phyloP scores from a whole-genome alignment of 2,113 vertebrate genomes.

The Sciurus niger region DNA sequence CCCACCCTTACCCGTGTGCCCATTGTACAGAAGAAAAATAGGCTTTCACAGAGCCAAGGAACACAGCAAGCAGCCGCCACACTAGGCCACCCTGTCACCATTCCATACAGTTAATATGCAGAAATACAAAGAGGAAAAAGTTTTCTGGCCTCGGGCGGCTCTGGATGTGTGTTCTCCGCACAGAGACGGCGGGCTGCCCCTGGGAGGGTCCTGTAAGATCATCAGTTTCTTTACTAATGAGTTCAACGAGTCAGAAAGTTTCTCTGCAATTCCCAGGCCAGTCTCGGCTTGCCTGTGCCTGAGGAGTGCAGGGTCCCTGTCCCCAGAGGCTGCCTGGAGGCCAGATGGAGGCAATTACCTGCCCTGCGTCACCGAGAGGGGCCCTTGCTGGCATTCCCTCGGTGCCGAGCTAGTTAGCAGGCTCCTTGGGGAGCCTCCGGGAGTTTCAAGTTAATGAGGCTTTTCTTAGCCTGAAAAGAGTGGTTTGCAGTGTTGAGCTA shows the following conservation, averaged over 20 bases:
- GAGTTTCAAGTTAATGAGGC: conserved; percentile 23
- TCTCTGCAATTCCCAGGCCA: neutral
- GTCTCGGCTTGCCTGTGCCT: neutral
- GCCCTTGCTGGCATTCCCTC: neutral
- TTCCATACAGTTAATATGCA: neutral
- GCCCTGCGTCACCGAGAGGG: neutral
- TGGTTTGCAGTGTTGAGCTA: neutral
- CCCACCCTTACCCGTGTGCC: rapidly evolving
- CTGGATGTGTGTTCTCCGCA: neutral
- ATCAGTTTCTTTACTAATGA: conserved; percentile 15
- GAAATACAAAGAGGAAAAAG: too few species aligned
- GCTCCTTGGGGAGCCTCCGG: conserved; percentile 24
- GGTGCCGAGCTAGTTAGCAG: neutral
- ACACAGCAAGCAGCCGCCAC: rapidly evolving
- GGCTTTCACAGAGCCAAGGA: neutral
- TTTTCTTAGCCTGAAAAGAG: neutral
- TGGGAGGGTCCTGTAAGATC: neutral
- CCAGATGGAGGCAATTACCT: neutral
- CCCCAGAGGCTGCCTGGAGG: neutral
- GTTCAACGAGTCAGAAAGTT: conserved; percentile 41
- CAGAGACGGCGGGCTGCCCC: neutral
- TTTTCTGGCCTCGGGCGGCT: neutral
- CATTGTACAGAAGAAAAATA: neutral
- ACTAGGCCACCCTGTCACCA: rapidly evolving
- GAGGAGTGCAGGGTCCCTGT: neutral